Base-by-base conservation (phyloP, 2,113 vertebrate genomes). In the Lutjanus erythropterus region DNA sequence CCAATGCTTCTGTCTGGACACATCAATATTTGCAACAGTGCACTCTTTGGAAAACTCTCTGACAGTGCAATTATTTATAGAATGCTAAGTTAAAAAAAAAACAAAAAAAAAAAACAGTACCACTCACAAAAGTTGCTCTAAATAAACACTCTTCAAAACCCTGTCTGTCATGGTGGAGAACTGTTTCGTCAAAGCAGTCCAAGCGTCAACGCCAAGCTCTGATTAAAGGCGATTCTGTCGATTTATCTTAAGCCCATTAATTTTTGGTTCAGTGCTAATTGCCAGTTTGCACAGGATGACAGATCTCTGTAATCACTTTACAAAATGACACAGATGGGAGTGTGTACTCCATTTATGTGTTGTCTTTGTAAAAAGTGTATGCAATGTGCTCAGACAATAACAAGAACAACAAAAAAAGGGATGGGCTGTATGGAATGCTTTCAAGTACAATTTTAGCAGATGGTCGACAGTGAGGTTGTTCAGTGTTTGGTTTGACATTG, bases 231-330 rank as follows among this genome's bases (percentile, higher is more conserved):
- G 0, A 39, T n/a, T 37, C 25, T 50, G 15, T 59, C 0, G 6
- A 49, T 58, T 66, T 21, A 53, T 65, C 59, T 46, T 18, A 25
- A 35, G 47, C 47, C 27, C 23, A 58, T 47, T 47, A 3, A 16
- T 67, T 73, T 80, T 59, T 3, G 56, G 60, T 12, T 39, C 23
- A 41, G 1, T 49, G 19, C 42, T 66, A 73, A 66, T 66, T 65
- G 16, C 29, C 41, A 44, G 31, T 58, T 72, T 71, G n/a, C 25
- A 53, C 10, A 27, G 6, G 16, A 65, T 55, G 47, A 61, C 25
- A 53, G 9, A 69, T 46, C 29, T 71, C 16, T 55, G 5, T 52
- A 46, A 65, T 56, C 41, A 16, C 42, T 49, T 23, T 66, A n/a
- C 23, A 72, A 71, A 64, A 50, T 33, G 0, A 46, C 14, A 71